Evolutionary conservation across 2,113 vertebrate genomes (phyloP).

Genomic region (Hoplias malabaricus): DNA sequence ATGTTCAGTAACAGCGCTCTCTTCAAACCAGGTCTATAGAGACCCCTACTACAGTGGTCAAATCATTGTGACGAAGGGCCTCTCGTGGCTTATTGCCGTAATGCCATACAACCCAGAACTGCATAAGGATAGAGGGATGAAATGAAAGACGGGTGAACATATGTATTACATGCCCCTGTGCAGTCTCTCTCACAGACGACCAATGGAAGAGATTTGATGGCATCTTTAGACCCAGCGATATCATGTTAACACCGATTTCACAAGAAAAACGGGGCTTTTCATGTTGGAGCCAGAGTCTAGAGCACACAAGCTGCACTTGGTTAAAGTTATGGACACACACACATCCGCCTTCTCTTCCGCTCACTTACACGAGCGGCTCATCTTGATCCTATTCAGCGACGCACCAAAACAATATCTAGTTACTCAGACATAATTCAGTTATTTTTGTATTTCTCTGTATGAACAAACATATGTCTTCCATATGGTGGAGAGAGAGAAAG

Average conservation of each 20-base stretch:
- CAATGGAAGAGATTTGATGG: background rate
- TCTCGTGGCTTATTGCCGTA: background rate
- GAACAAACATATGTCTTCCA: constrained; percentile 64
- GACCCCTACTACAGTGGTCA: too few relatives aligned
- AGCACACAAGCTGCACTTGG: constrained; percentile 55
- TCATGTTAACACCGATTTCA: background rate
- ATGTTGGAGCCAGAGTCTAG: constrained; percentile 50
- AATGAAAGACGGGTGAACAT: background rate
- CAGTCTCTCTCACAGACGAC: background rate
- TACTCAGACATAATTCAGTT: constrained; percentile 67
- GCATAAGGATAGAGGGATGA: background rate
- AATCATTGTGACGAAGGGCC: too few relatives aligned
- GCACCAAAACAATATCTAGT: constrained; percentile 63
- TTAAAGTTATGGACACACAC: constrained; percentile 59
- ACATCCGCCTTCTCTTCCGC: constrained; percentile 54
- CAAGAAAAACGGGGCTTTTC: constrained; percentile 42
- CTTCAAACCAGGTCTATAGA: too few relatives aligned
- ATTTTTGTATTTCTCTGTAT: constrained; percentile 59
- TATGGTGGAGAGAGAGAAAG: constrained; percentile 58
- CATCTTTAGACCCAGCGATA: background rate
- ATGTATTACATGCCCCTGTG: background rate
- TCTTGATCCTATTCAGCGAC: constrained; percentile 65
- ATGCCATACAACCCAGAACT: background rate
- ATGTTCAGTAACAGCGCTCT: too few relatives aligned
- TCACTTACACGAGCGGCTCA: constrained; percentile 57